These are phyloP conservation scores for Platygyra sinensis DNA, from an alignment of 64 coral and sea anemone species.

Conservation along the genomic window DNA sequence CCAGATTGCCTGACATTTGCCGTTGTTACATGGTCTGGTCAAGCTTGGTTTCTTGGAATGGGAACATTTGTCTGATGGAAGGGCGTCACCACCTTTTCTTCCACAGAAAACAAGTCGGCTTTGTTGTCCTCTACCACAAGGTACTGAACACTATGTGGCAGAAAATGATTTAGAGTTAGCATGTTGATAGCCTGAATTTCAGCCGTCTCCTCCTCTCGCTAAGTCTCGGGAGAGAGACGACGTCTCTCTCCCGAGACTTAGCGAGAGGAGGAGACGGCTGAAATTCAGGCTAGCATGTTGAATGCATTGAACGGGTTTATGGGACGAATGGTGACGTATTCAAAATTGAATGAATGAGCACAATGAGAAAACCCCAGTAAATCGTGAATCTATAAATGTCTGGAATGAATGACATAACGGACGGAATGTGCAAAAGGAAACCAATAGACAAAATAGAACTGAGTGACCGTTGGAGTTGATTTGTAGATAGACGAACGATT, in stretches of 20 bases:
- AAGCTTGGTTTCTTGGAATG: constrained; percentile 50
- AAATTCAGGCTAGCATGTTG: background rate
- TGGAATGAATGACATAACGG: no score
- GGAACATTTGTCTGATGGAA: constrained; percentile 48
- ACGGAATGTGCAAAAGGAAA: no score
- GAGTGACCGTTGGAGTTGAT: no score
- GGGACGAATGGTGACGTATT: background rate
- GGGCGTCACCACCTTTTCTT: constrained; percentile 73
- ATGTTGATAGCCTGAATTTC: no score
- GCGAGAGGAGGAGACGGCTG: no score
- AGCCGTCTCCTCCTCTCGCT: no score
- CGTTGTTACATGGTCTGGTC: constrained; percentile 50
- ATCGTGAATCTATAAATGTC: no score
- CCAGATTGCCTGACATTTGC: constrained; percentile 88
- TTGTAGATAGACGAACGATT: no score
- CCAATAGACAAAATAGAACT: no score
- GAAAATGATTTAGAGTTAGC: background rate
- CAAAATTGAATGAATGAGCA: background rate
- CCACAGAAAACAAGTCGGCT: constrained; percentile 86
- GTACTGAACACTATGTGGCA: constrained; percentile 67
- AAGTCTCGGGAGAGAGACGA: no score
- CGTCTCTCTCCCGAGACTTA: no score
- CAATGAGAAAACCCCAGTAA: background rate
- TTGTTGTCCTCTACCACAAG: constrained; percentile 74
- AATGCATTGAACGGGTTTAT: background rate